phyloP scores from a whole-genome alignment of 2,113 vertebrate genomes.

The Chaetorhynchus papuensis region DNA sequence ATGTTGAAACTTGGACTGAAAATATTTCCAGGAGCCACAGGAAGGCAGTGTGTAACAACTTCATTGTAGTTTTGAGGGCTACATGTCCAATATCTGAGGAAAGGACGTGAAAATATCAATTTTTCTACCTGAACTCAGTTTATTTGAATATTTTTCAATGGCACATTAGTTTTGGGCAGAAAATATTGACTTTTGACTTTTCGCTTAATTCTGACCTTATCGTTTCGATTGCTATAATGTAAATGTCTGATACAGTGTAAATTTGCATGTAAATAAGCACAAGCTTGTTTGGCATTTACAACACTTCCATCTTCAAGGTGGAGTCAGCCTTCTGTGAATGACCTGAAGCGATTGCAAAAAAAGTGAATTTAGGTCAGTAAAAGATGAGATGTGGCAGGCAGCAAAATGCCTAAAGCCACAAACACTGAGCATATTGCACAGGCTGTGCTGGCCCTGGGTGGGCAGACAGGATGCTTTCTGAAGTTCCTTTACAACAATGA shows the following conservation, averaged over 20 bases:
- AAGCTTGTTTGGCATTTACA: background rate
- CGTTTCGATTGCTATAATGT: background rate
- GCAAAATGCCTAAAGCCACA: background rate
- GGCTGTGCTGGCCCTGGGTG: background rate
- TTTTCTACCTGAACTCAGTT: background rate
- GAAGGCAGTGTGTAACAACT: slow-evolving; percentile 40
- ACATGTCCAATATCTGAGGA: background rate
- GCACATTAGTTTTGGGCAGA: background rate
- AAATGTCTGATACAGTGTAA: background rate
- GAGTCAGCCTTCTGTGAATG: background rate
- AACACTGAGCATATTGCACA: background rate
- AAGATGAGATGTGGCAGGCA: background rate
- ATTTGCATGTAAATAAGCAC: background rate
- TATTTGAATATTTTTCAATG: background rate
- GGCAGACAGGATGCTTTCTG: background rate
- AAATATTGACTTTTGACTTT: background rate
- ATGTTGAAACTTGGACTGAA: background rate
- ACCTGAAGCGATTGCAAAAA: background rate
- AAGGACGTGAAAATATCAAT: background rate
- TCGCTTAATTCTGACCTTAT: background rate
- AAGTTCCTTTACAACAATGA: background rate
- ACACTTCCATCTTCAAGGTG: background rate
- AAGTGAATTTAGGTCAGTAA: background rate
- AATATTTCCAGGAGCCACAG: slow-evolving; percentile 37
- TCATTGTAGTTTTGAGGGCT: background rate